Conservation (phyloP, 2,797 vertebrate species). For the Ciconia nigra region DNA sequence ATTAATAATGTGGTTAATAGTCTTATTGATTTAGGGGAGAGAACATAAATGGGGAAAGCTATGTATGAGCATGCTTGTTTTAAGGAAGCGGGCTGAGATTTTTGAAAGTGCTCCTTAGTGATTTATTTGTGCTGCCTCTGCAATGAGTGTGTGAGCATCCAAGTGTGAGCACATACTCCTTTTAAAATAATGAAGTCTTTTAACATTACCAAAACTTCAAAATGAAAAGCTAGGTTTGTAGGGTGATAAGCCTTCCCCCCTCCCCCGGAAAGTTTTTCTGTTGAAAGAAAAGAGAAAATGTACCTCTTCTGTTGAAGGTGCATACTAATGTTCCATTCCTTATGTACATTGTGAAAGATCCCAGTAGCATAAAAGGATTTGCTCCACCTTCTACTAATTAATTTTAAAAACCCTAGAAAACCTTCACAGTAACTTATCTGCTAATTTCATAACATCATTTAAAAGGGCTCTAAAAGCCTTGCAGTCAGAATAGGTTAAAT, state of each 20-base stretch:
- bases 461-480: not conserved
- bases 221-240: not conserved
- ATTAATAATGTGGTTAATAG: not conserved
- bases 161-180: not conserved
- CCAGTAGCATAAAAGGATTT: not conserved
- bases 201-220: not conserved
- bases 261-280: not conserved
- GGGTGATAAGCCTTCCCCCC: not conserved
- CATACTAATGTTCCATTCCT: not conserved
- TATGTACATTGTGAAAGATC: not conserved
- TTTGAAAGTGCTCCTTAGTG: not conserved
- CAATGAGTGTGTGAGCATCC: not conserved
- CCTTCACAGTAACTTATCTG: not conserved
- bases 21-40: not conserved
- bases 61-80: not conserved
- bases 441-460: not conserved
- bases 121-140: not conserved
- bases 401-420: not conserved
- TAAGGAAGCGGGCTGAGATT: not conserved
- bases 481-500: not conserved
- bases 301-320: not conserved
- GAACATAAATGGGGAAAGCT: not conserved
- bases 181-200: not conserved
- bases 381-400: not conserved
- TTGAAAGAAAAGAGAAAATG: not conserved